Conservation (phyloP, 2,113 vertebrate species). For the Elanoides forficatus region DNA sequence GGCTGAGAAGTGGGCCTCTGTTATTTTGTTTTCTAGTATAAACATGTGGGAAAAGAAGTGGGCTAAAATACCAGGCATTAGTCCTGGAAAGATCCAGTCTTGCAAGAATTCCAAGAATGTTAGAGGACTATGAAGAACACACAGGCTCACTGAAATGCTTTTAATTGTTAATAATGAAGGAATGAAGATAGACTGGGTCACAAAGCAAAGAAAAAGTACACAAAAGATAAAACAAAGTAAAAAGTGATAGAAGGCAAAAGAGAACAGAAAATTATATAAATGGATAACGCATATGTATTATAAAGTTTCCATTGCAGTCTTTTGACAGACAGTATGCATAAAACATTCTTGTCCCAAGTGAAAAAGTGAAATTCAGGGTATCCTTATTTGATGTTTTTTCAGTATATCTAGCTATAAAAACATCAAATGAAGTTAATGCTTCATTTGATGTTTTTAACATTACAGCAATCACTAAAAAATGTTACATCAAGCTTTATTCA, state of each 20-base stretch:
- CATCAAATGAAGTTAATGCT: conserved; percentile 42
- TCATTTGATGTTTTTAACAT: conserved; percentile 58
- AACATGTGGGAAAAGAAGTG: not conserved
- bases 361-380: conserved; percentile 31
- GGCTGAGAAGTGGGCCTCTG: not conserved
- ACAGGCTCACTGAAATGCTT: not conserved
- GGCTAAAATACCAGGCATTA: not conserved
- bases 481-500: conserved; percentile 15
- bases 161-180: not conserved
- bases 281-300: not conserved
- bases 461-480: conserved; percentile 22
- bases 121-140: not conserved
- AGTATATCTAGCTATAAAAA: conserved; percentile 39
- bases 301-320: not conserved
- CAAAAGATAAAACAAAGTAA: not conserved
- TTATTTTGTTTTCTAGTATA: not conserved
- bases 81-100: not conserved
- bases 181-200: not conserved
- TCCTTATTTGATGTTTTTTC: conserved; percentile 27
- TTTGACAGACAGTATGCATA: conserved; percentile 23
- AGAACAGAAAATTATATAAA: not conserved
- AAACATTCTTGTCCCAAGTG: conserved; percentile 34
- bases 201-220: not conserved
- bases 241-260: not conserved
- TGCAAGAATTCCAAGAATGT: not conserved